Percentiles rank a stretch among this genome's conserved stretches.
Conservation (phyloP, 2,797 vertebrate species). For the Rhinella marina region DNA sequence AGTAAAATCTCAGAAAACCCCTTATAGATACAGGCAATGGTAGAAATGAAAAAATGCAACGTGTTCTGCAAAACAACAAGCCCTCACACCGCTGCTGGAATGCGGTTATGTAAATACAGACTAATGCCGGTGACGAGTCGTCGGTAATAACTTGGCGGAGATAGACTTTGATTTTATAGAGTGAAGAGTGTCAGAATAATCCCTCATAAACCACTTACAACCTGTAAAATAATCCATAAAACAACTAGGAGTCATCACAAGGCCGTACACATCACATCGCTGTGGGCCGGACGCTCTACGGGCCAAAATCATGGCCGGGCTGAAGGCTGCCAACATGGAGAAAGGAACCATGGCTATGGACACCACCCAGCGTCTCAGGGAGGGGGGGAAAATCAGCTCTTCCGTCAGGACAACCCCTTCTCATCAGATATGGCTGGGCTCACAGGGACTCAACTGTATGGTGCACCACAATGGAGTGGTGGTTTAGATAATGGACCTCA, state of each 20-base stretch:
- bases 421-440: no score
- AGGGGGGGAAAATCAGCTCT: no score
- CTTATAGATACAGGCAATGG: no score
- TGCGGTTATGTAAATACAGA: background rate
- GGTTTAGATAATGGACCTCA: no score
- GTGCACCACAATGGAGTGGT: no score
- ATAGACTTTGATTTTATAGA: background rate
- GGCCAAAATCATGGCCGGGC: background rate
- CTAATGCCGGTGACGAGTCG: background rate
- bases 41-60: no score
- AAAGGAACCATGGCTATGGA: background rate
- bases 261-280: background rate
- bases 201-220: background rate
- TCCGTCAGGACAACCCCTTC: no score
- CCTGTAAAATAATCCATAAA: background rate
- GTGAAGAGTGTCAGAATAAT: background rate
- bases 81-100: no score
- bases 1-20: no score
- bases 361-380: background rate
- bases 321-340: background rate
- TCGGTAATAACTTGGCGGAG: background rate
- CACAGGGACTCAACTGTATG: no score
- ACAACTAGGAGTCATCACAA: background rate
- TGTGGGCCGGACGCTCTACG: background rate
- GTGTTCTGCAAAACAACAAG: no score